phyloP scores from a whole-genome alignment of 1,140 invertebrate species.

The Drosophila pectinifera region DNA sequence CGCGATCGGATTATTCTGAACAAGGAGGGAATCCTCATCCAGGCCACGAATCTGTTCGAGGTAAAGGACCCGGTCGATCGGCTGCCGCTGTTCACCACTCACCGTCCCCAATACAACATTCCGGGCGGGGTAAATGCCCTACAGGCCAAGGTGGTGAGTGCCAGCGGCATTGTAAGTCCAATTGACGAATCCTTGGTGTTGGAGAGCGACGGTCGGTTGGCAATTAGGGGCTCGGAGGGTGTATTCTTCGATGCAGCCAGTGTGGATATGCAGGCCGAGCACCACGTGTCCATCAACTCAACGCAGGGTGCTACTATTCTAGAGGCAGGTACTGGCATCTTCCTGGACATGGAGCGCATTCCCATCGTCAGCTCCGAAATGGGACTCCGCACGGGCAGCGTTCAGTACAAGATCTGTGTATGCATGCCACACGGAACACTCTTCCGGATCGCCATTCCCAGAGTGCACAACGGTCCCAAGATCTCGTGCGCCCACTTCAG shows the following conservation, averaged over 20 bases:
- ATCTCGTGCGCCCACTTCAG: slow-evolving; percentile 89
- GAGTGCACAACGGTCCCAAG: slow-evolving; percentile 85
- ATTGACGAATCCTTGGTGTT: slow-evolving; percentile 89
- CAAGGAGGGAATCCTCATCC: slow-evolving; percentile 88
- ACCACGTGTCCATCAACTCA: slow-evolving; percentile 91
- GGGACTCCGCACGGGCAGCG: slow-evolving; percentile 83
- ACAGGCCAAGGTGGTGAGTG: slow-evolving; percentile 88
- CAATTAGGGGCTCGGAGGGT: slow-evolving; percentile 88
- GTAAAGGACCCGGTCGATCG: slow-evolving; percentile 88
- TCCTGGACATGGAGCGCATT: slow-evolving; percentile 90
- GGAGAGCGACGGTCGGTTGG: slow-evolving; percentile 85
- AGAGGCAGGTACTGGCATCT: slow-evolving; percentile 89
- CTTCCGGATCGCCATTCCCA: slow-evolving; percentile 90
- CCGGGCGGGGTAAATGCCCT: slow-evolving; percentile 89
- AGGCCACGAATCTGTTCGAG: slow-evolving; percentile 89
- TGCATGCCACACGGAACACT: slow-evolving; percentile 94
- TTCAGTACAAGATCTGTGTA: slow-evolving; percentile 93
- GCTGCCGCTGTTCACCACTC: slow-evolving; percentile 90
- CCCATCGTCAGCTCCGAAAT: slow-evolving; percentile 88
- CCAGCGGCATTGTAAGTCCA: slow-evolving; percentile 90
- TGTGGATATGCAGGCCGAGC: slow-evolving; percentile 90
- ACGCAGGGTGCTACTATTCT: slow-evolving; percentile 92
- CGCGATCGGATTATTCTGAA: slow-evolving; percentile 86
- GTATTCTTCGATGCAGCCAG: slow-evolving; percentile 88
- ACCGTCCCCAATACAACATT: slow-evolving; percentile 89